phyloP scores from a whole-genome alignment of 1,140 invertebrate genomes.

The Condylostylus longicornis region DNA sequence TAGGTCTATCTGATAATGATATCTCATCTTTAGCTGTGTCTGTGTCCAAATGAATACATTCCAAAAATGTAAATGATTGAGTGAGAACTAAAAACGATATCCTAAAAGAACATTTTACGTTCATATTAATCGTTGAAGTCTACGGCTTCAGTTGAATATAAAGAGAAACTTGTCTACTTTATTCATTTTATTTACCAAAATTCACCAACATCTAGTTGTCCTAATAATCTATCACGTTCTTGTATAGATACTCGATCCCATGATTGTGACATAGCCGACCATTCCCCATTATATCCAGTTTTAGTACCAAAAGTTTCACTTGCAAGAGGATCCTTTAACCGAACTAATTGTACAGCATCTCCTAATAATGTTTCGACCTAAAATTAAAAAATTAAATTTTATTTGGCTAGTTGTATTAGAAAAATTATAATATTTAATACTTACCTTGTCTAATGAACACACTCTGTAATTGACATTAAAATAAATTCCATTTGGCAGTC shows the following conservation, averaged over 20 bases:
- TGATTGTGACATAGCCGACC: conserved; percentile 50
- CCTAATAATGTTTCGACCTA: conserved; percentile 51
- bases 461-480: conserved; percentile 43
- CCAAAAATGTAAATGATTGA: conserved; percentile 66
- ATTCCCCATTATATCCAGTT: conserved; percentile 54
- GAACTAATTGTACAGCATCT: conserved; percentile 56
- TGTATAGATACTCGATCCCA: conserved; percentile 59
- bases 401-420: neutral
- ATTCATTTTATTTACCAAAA: conserved; percentile 62
- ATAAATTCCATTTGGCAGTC: conserved; percentile 64
- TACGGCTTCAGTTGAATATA: too few relatives aligned
- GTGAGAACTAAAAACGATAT: conserved; percentile 74
- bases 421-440: neutral
- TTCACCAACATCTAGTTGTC: conserved; percentile 56
- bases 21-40: conserved; percentile 74
- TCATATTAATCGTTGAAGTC: too few relatives aligned
- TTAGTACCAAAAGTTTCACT: conserved; percentile 37
- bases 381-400: neutral
- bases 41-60: conserved; percentile 73
- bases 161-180: too few relatives aligned
- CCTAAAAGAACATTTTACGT: neutral
- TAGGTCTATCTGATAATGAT: conserved; percentile 57
- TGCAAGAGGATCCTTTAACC: conserved; percentile 50
- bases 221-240: conserved; percentile 55
- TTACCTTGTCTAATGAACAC: conserved; percentile 57